Evolutionary conservation across 2,888 invertebrate species (phyloP).

Genomic region (Diarsia brunnea): DNA sequence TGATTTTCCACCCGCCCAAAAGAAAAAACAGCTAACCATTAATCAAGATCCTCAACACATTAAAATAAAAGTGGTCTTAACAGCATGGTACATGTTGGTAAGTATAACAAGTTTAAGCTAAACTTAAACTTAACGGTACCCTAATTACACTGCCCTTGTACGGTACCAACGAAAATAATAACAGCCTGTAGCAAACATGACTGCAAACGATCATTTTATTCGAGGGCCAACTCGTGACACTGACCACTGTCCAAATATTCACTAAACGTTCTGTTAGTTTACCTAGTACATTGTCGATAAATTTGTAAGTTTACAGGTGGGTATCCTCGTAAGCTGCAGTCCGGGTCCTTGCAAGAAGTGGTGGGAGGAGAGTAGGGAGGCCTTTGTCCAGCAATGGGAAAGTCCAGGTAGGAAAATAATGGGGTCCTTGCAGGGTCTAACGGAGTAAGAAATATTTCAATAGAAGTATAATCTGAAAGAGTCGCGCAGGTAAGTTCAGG

Average conservation of each 20-base stretch:
- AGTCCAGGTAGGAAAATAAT: background rate
- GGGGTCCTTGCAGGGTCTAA: background rate
- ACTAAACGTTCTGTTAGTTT: slow-evolving; percentile 22
- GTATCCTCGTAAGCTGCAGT: slow-evolving; percentile 21
- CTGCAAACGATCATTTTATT: slow-evolving; percentile 57
- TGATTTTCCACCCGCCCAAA: too few relatives aligned
- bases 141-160: slow-evolving; percentile 41
- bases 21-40: too few relatives aligned
- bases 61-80: background rate
- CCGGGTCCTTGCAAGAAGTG: background rate
- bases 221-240: slow-evolving; percentile 55
- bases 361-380: background rate
- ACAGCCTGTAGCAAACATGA: slow-evolving; percentile 54
- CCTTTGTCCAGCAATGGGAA: too few relatives aligned
- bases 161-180: slow-evolving; percentile 37
- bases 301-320: slow-evolving; percentile 2
- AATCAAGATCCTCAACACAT: background rate
- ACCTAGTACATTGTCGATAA: slow-evolving; percentile 17
- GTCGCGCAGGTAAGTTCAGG: background rate
- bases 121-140: slow-evolving; percentile 42
- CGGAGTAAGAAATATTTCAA: background rate
- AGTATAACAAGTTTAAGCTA: slow-evolving; percentile 16
- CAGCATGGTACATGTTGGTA: background rate
- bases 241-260: slow-evolving; percentile 47
- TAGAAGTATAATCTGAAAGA: background rate